These are phyloP conservation scores for Blera fallax DNA, from an alignment of 2,888 invertebrate species.

Conservation along the genomic window DNA sequence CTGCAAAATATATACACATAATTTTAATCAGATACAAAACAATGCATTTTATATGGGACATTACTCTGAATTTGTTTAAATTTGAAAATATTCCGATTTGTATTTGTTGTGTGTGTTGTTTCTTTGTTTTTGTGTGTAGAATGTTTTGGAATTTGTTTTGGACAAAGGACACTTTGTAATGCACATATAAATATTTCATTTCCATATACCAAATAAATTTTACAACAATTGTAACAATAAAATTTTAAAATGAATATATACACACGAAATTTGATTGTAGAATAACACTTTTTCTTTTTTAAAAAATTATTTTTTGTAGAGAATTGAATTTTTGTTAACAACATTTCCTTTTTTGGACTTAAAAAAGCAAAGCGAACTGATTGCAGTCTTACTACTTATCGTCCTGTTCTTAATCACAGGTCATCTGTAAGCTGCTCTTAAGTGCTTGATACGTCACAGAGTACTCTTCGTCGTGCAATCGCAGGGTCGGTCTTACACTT, in stretches of 20 bases:
- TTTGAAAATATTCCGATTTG: background rate
- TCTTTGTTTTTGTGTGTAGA: background rate
- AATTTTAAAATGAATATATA: background rate
- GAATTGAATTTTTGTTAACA: no score
- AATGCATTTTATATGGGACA: background rate
- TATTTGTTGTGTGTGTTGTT: background rate
- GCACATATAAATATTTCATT: background rate
- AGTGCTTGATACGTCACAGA: no score
- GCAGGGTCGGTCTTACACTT: no score
- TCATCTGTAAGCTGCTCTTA: no score
- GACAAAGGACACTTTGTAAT: background rate
- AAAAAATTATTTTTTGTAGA: background rate
- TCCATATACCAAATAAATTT: background rate
- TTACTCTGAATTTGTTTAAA: background rate
- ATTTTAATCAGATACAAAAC: conserved; percentile 9
- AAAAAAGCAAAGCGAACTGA: no score
- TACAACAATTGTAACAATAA: background rate
- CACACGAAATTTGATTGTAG: background rate
- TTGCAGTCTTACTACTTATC: no score
- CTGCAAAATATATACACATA: conserved; percentile 77
- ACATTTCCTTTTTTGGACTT: no score
- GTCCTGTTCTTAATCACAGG: no score
- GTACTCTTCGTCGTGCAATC: no score
- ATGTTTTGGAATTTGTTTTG: background rate
- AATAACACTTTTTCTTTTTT: no score